phyloP scores from a whole-genome alignment of 2,113 vertebrate genomes.

The Megaleporinus macrocephalus region DNA sequence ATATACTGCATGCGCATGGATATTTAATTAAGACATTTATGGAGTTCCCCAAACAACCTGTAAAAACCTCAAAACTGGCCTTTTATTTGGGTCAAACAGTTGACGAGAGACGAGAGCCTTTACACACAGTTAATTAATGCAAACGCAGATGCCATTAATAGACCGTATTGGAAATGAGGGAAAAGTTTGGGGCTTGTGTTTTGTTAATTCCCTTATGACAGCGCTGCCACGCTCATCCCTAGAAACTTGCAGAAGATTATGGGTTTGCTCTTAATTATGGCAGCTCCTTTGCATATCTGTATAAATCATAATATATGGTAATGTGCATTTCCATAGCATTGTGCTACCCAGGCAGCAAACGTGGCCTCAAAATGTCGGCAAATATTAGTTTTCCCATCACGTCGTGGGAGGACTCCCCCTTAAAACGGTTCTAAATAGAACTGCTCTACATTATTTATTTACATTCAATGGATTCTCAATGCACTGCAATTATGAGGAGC shows the following conservation, averaged over 20 bases:
- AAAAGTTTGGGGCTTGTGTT: constrained; percentile 44
- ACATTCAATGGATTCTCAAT: constrained; percentile 20
- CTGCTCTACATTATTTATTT: constrained; percentile 25
- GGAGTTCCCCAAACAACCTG: neutral
- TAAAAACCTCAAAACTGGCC: neutral
- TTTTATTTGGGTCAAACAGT: constrained; percentile 28
- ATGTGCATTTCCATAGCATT: constrained; percentile 57
- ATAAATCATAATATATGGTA: constrained; percentile 62
- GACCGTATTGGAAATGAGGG: constrained; percentile 26
- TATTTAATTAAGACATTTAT: too few species aligned
- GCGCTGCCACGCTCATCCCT: constrained; percentile 32
- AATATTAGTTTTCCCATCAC: constrained; percentile 62
- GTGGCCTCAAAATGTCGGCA: constrained; percentile 62
- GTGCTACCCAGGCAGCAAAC: constrained; percentile 50
- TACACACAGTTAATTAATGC: constrained; percentile 47
- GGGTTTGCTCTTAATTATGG: constrained; percentile 61
- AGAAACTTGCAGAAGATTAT: constrained; percentile 51
- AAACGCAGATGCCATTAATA: constrained; percentile 41
- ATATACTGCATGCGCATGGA: too few species aligned
- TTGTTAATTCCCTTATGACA: constrained; percentile 60
- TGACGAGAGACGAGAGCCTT: constrained; percentile 14
- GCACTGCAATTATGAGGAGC: constrained; percentile 26
- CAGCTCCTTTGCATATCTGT: constrained; percentile 62
- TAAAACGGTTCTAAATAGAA: constrained; percentile 50
- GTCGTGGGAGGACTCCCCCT: constrained; percentile 17